Percentiles rank a stretch among this genome's conserved stretches.
Evolutionary conservation across 2,113 vertebrate species (phyloP).

Genomic region (Sinocyclocheilus maitianheensis): DNA sequence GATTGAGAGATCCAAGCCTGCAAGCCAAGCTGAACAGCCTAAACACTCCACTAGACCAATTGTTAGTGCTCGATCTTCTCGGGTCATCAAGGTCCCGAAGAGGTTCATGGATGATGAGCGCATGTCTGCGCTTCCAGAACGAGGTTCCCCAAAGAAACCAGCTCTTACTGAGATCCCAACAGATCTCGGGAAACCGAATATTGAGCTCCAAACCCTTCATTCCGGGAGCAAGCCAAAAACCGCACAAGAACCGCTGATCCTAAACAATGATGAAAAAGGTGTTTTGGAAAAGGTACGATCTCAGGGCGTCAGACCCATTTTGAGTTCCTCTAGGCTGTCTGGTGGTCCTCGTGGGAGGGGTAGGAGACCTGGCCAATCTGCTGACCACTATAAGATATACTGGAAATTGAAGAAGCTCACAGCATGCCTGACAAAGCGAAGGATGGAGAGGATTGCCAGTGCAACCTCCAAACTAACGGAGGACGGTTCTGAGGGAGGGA

Average conservation of each 20-base stretch:
- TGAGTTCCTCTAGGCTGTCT: neutral
- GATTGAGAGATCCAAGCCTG: neutral
- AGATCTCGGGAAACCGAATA: neutral
- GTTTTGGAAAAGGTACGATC: neutral
- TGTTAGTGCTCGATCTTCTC: conserved; percentile 81
- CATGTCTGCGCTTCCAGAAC: conserved; percentile 65
- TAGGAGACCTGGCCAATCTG: conserved; percentile 70
- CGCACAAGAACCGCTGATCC: neutral
- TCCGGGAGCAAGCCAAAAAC: conserved; percentile 1
- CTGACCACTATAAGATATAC: conserved; percentile 82
- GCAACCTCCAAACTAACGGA: conserved; percentile 29
- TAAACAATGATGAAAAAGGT: neutral
- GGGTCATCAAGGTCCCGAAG: conserved; percentile 86
- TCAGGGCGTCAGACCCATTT: neutral
- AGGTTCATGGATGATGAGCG: conserved; percentile 85
- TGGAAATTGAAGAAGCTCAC: conserved; percentile 82
- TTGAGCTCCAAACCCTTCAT: neutral
- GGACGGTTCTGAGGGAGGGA: conserved; percentile 19
- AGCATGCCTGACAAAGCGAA: conserved; percentile 69
- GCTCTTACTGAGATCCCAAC: conserved; percentile 10
- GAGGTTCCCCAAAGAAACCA: conserved; percentile 61
- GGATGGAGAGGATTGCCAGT: conserved; percentile 51
- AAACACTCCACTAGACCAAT: conserved; percentile 68
- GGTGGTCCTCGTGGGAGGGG: conserved; percentile 44
- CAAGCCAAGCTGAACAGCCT: neutral